Conservation (phyloP, 2,113 vertebrate genomes). For the Pelobates fuscus region DNA sequence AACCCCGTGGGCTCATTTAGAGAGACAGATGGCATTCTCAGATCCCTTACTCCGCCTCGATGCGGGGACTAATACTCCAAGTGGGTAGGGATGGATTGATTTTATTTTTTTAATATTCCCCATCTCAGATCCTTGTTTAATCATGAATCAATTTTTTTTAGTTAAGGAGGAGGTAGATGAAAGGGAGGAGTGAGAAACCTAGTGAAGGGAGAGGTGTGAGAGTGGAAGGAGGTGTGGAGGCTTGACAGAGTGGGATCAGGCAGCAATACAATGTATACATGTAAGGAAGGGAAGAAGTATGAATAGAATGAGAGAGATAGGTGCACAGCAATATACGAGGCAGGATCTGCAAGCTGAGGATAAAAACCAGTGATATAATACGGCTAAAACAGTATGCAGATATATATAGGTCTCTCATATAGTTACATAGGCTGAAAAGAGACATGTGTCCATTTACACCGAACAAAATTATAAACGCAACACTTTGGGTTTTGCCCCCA, state of each 20-base stretch:
- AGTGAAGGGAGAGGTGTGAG: neutral
- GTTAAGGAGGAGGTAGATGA: neutral
- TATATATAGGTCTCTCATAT: too few species aligned
- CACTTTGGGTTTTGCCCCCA: too few species aligned
- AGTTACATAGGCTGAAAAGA: too few species aligned
- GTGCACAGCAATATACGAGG: too few species aligned
- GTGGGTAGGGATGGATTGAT: neutral
- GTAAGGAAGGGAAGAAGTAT: neutral
- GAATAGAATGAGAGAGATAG: too few species aligned
- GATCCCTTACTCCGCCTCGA: slow-evolving; percentile 8
- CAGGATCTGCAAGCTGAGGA: too few species aligned
- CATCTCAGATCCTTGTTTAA: neutral
- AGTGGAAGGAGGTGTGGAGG: neutral
- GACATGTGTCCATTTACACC: too few species aligned
- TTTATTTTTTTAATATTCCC: neutral
- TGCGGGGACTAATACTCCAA: slow-evolving; percentile 24
- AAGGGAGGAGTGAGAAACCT: neutral
- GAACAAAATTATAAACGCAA: too few species aligned
- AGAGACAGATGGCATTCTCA: slow-evolving; percentile 39
- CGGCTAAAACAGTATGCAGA: too few species aligned
- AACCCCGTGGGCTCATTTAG: slow-evolving; percentile 20
- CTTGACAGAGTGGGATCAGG: neutral
- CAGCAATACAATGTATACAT: neutral
- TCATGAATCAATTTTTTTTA: slow-evolving; percentile 6
- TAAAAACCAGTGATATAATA: too few species aligned